These are phyloP conservation scores for Cyprinodon variegatus DNA, from an alignment of 2,113 vertebrate genomes.

Conservation along the genomic window DNA sequence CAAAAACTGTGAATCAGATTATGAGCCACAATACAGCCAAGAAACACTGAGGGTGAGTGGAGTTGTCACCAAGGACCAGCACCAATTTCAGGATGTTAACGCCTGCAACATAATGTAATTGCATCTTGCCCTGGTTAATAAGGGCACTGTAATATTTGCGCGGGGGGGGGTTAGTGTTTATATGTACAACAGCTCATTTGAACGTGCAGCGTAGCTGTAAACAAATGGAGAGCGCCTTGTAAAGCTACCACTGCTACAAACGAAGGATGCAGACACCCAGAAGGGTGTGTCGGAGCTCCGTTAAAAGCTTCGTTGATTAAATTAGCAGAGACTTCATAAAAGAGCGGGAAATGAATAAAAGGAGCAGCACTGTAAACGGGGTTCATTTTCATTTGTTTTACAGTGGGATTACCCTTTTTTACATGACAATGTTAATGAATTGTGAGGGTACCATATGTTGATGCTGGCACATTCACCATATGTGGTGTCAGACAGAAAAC, in stretches of 20 bases:
- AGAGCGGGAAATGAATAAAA: slow-evolving; percentile 39
- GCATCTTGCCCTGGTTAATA: slow-evolving; percentile 61
- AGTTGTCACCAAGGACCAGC: slow-evolving; percentile 53
- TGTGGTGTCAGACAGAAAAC: slow-evolving; percentile 58
- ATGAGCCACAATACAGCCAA: slow-evolving; percentile 64
- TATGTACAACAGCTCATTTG: slow-evolving; percentile 62
- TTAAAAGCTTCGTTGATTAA: slow-evolving; percentile 58
- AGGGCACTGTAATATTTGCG: slow-evolving; percentile 70
- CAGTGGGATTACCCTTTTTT: slow-evolving; percentile 60
- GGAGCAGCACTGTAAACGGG: slow-evolving; percentile 46
- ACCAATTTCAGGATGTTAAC: slow-evolving; percentile 51
- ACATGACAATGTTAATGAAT: slow-evolving; percentile 74
- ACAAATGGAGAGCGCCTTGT: slow-evolving; percentile 50
- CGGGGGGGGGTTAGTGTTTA: slow-evolving; percentile 57
- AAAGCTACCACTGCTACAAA: slow-evolving; percentile 39
- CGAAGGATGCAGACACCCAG: slow-evolving; percentile 22
- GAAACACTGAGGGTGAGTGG: slow-evolving; percentile 57
- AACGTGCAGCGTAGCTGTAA: slow-evolving; percentile 56
- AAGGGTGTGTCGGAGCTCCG: slow-evolving; percentile 18
- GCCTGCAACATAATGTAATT: slow-evolving; percentile 66
- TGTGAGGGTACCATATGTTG: slow-evolving; percentile 61
- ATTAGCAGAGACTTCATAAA: slow-evolving; percentile 65
- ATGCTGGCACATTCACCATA: slow-evolving; percentile 57
- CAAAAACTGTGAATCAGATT: slow-evolving; percentile 77
- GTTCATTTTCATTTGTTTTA: slow-evolving; percentile 68